These are phyloP conservation scores for Phengaris arion DNA, from an alignment of 2,888 invertebrate species.

Conservation along the genomic window DNA sequence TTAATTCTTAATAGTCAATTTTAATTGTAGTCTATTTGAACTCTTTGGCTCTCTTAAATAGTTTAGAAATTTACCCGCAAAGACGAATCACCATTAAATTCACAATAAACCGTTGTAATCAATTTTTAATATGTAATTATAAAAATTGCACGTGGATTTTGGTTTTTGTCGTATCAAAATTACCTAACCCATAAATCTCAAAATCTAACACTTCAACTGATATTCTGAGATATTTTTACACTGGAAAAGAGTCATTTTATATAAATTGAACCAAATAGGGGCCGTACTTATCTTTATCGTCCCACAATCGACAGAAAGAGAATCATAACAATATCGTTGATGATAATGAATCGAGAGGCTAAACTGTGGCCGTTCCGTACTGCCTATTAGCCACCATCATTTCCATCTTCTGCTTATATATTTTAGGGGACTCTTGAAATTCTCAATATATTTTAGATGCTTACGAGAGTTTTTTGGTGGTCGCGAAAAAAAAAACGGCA, in stretches of 20 bases:
- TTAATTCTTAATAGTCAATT: no score
- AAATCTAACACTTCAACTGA: neutral
- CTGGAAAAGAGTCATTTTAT: neutral
- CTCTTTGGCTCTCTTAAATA: no score
- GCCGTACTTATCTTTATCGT: neutral
- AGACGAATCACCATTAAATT: no score
- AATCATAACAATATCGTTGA: conserved; percentile 19
- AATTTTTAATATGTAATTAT: no score
- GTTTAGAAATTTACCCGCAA: no score
- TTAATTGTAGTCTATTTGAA: no score
- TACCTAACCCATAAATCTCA: neutral
- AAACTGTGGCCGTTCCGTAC: conserved; percentile 6
- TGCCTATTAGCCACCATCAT: conserved; percentile 10
- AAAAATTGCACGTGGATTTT: no score
- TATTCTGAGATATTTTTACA: neutral
- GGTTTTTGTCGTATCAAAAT: neutral
- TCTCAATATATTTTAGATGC: neutral
- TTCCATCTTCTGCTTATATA: neutral
- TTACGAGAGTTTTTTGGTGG: neutral
- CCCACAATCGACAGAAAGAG: conserved; percentile 9
- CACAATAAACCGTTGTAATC: no score
- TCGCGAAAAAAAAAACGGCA: no score
- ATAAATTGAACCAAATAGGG: conserved; percentile 7
- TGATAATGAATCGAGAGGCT: conserved; percentile 5
- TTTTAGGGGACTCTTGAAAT: conserved; percentile 2